phyloP scores from a whole-genome alignment of 1,140 invertebrate species.

The Triops cancriformis region DNA sequence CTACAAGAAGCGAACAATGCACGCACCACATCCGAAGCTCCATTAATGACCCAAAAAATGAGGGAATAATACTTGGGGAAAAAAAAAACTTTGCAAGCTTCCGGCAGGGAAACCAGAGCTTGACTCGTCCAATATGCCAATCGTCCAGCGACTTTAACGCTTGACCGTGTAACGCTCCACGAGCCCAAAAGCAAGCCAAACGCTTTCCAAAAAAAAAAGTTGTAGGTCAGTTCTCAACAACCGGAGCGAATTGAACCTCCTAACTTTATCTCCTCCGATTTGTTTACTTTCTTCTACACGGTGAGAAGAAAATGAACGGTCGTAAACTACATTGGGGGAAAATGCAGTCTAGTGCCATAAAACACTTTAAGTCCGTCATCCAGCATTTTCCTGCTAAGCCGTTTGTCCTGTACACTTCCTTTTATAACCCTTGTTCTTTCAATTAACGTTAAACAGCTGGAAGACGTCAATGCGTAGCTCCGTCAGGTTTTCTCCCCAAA shows the following conservation, averaged over 20 bases:
- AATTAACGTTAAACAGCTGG: not conserved
- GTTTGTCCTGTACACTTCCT: not conserved
- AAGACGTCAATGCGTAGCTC: not conserved
- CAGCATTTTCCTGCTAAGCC: not conserved
- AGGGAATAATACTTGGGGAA: too few species aligned
- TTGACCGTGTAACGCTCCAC: not conserved
- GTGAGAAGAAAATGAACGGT: not conserved
- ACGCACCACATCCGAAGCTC: too few species aligned
- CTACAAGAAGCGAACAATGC: too few species aligned
- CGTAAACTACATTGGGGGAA: not conserved
- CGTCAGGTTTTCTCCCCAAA: not conserved
- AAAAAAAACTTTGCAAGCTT: too few species aligned
- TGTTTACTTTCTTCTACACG: not conserved
- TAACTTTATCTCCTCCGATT: not conserved
- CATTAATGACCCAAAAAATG: too few species aligned
- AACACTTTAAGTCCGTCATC: not conserved
- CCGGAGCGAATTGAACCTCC: not conserved
- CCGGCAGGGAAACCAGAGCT: not conserved
- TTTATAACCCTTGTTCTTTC: not conserved
- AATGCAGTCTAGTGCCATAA: not conserved
- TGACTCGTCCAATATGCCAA: not conserved
- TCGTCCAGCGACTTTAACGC: not conserved
- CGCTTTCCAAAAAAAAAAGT: not conserved
- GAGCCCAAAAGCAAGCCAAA: not conserved
- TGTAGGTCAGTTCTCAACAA: not conserved